Evolutionary conservation across 2,797 vertebrate genomes (phyloP).

Genomic region (Sebastes cheni): DNA sequence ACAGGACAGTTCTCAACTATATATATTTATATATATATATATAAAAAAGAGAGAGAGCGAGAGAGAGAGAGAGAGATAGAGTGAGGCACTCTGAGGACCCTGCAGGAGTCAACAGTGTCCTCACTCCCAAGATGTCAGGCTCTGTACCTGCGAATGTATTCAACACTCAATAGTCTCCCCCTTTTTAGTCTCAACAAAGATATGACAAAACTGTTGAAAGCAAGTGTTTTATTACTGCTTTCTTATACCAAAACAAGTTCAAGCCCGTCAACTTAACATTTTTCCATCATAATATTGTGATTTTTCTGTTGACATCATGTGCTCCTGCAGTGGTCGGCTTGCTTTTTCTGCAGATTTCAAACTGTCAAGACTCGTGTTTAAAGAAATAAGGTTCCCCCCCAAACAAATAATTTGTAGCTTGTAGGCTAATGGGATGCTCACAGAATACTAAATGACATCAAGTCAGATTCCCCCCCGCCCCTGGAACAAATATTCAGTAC

Average conservation of each 20-base stretch:
- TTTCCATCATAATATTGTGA: slow-evolving; percentile 42
- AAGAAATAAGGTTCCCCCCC: slow-evolving; percentile 40
- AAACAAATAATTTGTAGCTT: slow-evolving; percentile 33
- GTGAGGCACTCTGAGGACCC: slow-evolving; percentile 89
- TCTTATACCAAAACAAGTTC: slow-evolving; percentile 56
- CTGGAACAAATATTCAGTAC: slow-evolving; percentile 66
- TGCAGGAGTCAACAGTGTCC: slow-evolving; percentile 76
- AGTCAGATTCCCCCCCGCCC: slow-evolving; percentile 50
- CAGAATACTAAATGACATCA: slow-evolving; percentile 66
- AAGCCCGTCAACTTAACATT: slow-evolving; percentile 57
- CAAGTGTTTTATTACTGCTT: slow-evolving; percentile 59
- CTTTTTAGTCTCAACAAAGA: slow-evolving; percentile 60
- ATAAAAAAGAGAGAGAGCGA: slow-evolving; percentile 26
- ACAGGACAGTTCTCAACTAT: slow-evolving; percentile 93
- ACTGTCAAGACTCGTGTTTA: slow-evolving; percentile 24
- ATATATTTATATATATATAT: slow-evolving; percentile 77
- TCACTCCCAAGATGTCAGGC: slow-evolving; percentile 73
- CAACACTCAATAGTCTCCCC: slow-evolving; percentile 55
- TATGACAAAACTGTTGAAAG: slow-evolving; percentile 64
- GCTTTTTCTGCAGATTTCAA: slow-evolving; percentile 39
- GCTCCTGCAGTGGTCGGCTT: slow-evolving; percentile 36
- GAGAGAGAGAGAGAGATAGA: slow-evolving; percentile 20
- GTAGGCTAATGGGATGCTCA: slow-evolving; percentile 49
- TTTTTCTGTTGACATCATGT: slow-evolving; percentile 42
- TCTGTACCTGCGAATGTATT: slow-evolving; percentile 66